phyloP scores from a whole-genome alignment of 2,888 invertebrate genomes.

The Scrobipalpa atriplicella region DNA sequence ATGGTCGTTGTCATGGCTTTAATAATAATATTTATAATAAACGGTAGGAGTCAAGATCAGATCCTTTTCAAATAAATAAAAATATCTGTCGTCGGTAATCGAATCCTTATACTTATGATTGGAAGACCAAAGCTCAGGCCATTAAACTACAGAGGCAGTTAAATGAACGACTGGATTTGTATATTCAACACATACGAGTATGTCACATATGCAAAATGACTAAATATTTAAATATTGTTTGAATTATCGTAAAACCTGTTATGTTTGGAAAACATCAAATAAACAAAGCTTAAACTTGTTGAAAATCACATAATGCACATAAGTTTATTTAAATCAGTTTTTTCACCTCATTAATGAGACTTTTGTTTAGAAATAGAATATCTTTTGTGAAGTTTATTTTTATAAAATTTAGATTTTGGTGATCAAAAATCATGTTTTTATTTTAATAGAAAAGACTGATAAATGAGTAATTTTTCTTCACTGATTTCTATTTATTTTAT shows the following conservation, averaged over 20 bases:
- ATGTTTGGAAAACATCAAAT: slow-evolving; percentile 9
- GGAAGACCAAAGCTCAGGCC: background rate
- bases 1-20: no score
- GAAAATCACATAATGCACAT: background rate
- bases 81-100: background rate
- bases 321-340: background rate
- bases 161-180: background rate
- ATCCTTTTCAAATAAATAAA: no score
- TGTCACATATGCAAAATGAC: background rate
- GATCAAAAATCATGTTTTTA: no score
- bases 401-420: background rate
- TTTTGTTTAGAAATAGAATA: background rate
- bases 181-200: no score
- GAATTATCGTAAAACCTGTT: background rate
- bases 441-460: no score
- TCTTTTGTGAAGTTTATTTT: background rate
- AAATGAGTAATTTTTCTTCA: no score
- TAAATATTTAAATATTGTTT: background rate
- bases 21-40: no score
- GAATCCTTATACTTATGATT: background rate
- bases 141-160: background rate
- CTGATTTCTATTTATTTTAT: background rate
- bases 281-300: slow-evolving; percentile 7
- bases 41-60: no score
- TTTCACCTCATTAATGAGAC: background rate